Evolutionary conservation across 2,888 invertebrate species (phyloP), one percentile per base, ranked within the genome.

Genomic region (Colostygia pectinataria): DNA sequence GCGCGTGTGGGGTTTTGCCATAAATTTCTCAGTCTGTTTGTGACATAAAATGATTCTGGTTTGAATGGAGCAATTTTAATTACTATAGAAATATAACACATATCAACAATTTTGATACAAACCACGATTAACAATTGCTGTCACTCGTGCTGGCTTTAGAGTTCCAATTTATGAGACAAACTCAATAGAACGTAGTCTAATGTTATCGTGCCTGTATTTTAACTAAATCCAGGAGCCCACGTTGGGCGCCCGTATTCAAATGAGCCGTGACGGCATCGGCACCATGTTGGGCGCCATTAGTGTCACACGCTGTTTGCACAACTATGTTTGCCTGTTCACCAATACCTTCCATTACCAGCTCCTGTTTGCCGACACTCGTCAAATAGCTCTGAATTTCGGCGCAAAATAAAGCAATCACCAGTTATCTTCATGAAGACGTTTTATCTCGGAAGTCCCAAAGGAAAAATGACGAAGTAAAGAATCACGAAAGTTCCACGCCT

Each of bases 281-380:
- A 34, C 64, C 64, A 51, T 56, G 66, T 57, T 65, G 68, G 66
- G 70, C 59, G 66, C 65, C 68, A 72, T 63, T 66, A 63, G 55
- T 42, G 61, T 52, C 52, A 47, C 40, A 41, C 45, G 38, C 39
- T 54, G 54, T 39, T 50, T 41, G 34, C 24, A 29, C 24, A 34
- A 42, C 39, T 6, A 25, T 31, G 32, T 41, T 27, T 40, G 34
- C 14, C 15, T 53, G 50, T 47, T 50, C 33, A 32, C 46, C 8
- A 32, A 40, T 34, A 48, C 42, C 36, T 42, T 32, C 40, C 39
- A 36, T 48, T 48, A 32, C 38, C 50, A 38, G 24, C 29, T 28
- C 18, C 43, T 50, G 32, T 53, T 53, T 47, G 8, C 14, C 44
- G 14, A 14, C 14, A 31, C 13, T 31, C 14, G 32, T 52, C 44